These are phyloP conservation scores for Sarcophaga caerulescens DNA, from an alignment of 2,888 invertebrate genomes.

Conservation along the genomic window DNA sequence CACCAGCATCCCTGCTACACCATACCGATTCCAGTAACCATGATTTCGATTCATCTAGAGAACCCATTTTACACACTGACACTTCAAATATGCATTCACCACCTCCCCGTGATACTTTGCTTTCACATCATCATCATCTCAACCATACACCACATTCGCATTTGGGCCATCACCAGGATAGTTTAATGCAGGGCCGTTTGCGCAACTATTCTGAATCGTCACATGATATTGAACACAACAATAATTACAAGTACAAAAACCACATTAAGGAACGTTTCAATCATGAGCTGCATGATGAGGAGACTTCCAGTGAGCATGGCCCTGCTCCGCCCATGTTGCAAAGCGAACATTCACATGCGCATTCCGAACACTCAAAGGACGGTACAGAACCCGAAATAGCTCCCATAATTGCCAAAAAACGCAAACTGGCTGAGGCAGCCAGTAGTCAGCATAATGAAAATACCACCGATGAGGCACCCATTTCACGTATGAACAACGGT, in stretches of 20 bases:
- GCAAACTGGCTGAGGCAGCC: constrained; percentile 76
- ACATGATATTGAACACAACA: constrained; percentile 81
- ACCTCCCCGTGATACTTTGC: constrained; percentile 75
- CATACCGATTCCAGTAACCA: constrained; percentile 80
- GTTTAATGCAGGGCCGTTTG: constrained; percentile 76
- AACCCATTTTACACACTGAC: constrained; percentile 78
- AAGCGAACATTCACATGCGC: constrained; percentile 78
- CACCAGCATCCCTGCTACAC: constrained; percentile 76
- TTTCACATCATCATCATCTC: constrained; percentile 70
- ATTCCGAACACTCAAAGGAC: constrained; percentile 79
- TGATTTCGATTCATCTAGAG: constrained; percentile 79
- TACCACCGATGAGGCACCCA: constrained; percentile 63
- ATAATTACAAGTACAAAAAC: constrained; percentile 95
- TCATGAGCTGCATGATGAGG: constrained; percentile 81
- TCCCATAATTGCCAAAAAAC: constrained; percentile 78
- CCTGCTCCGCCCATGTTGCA: constrained; percentile 76
- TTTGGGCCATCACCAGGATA: constrained; percentile 75
- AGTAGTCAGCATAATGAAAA: constrained; percentile 48
- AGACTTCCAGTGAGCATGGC: constrained; percentile 81
- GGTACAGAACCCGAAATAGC: constrained; percentile 80
- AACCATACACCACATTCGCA: constrained; percentile 71
- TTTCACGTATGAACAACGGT: constrained; percentile 65
- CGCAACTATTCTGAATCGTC: constrained; percentile 81
- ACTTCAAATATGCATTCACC: constrained; percentile 79
- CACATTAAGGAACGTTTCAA: constrained; percentile 94